Evolutionary conservation across 1,140 invertebrate genomes (phyloP).

Genomic region (Drosophila kohkoa): DNA sequence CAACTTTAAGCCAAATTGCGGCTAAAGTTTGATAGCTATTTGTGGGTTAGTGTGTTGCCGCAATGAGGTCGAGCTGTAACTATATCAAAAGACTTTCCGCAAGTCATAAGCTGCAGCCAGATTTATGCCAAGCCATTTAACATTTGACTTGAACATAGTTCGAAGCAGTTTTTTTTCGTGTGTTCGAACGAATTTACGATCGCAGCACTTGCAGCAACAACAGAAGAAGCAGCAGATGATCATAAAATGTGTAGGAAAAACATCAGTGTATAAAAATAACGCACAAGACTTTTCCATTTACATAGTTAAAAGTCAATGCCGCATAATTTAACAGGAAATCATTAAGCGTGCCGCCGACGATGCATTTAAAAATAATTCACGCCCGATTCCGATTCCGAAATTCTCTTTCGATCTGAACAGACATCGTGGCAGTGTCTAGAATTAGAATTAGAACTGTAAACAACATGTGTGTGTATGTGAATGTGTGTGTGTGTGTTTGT

Average conservation of each 20-base stretch:
- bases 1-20: slow-evolving; percentile 10
- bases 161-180: slow-evolving; percentile 9
- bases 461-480: slow-evolving; percentile 61
- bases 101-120: slow-evolving; percentile 21
- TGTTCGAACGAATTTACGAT: slow-evolving; percentile 41
- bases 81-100: slow-evolving; percentile 22
- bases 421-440: slow-evolving; percentile 67
- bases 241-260: slow-evolving; percentile 23
- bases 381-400: slow-evolving; percentile 2
- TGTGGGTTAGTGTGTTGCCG: slow-evolving; percentile 58
- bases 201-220: slow-evolving; percentile 30
- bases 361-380: slow-evolving; percentile 71
- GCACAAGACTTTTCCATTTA: slow-evolving; percentile 47
- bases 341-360: slow-evolving; percentile 55
- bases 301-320: slow-evolving; percentile 60
- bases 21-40: slow-evolving; percentile 25
- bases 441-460: slow-evolving; percentile 84
- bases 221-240: slow-evolving; percentile 2
- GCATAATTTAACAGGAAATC: slow-evolving; percentile 80
- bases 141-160: slow-evolving; percentile 45
- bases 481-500: slow-evolving; percentile 21
- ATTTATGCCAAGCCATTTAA: slow-evolving; percentile 47
- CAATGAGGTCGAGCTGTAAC: slow-evolving; percentile 20
- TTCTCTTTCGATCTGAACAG: slow-evolving; percentile 29
- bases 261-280: slow-evolving; percentile 10